These are phyloP conservation scores for Tetheella fluctuosa DNA, from an alignment of 2,888 invertebrate species.

Conservation along the genomic window DNA sequence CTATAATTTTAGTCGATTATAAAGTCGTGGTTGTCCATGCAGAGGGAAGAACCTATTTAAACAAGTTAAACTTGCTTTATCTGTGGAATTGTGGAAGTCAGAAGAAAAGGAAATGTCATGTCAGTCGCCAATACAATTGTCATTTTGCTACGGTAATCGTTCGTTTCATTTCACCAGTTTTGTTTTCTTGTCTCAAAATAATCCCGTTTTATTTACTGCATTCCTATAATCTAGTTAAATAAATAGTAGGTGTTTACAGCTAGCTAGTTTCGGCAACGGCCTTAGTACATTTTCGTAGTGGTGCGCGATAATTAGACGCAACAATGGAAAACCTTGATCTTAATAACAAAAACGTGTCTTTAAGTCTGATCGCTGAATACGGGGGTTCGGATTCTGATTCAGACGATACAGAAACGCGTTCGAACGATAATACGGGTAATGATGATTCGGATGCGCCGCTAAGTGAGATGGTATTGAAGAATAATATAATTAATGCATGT, in stretches of 20 bases:
- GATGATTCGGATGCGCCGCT: constrained; percentile 70
- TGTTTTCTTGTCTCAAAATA: constrained; percentile 41
- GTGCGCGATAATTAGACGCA: constrained; percentile 33
- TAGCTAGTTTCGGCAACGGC: constrained; percentile 13
- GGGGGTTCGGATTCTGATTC: constrained; percentile 77
- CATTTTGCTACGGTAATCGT: constrained; percentile 38
- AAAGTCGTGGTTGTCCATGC: too few species aligned
- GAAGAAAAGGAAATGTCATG: neutral
- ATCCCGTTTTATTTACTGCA: constrained; percentile 22
- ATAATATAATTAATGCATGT: constrained; percentile 80
- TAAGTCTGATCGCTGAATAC: constrained; percentile 76
- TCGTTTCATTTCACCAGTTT: constrained; percentile 32
- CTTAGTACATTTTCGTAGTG: neutral
- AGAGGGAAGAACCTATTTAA: too few species aligned
- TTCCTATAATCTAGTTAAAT: constrained; percentile 9
- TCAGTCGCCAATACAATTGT: constrained; percentile 31
- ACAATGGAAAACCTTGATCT: constrained; percentile 78
- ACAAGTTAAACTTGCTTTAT: neutral
- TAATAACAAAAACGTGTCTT: constrained; percentile 78
- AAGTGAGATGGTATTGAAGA: constrained; percentile 80
- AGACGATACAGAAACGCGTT: constrained; percentile 65
- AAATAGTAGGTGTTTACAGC: constrained; percentile 14
- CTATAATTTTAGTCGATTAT: too few species aligned
- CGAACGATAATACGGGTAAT: constrained; percentile 56
- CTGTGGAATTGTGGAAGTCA: neutral